These are phyloP conservation scores for Parnassius apollo DNA, from an alignment of 2,888 invertebrate species.

Conservation along the genomic window DNA sequence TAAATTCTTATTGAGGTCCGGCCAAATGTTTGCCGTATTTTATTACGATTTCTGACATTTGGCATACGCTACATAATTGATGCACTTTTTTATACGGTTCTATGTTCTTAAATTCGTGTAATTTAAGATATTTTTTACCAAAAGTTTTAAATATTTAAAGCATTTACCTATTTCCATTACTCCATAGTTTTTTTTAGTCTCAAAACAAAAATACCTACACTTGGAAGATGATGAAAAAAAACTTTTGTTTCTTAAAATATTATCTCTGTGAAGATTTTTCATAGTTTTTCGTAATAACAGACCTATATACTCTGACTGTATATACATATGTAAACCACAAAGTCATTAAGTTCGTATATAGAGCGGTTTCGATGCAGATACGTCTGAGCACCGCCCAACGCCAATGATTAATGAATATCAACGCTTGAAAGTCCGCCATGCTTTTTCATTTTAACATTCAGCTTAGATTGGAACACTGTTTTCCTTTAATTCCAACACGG, in stretches of 20 bases:
- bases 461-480: slow-evolving; percentile 38
- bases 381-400: slow-evolving; percentile 58
- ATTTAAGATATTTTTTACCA: too few species aligned
- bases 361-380: slow-evolving; percentile 39
- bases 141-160: too few species aligned
- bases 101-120: too few species aligned
- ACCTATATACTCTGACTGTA: background rate
- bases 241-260: too few species aligned
- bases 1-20: slow-evolving; percentile 67
- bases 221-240: too few species aligned
- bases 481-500: slow-evolving; percentile 32
- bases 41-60: slow-evolving; percentile 22
- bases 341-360: slow-evolving; percentile 54
- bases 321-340: slow-evolving; percentile 33
- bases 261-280: too few species aligned
- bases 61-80: background rate
- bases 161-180: too few species aligned
- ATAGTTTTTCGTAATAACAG: too few species aligned
- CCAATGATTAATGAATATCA: slow-evolving; percentile 73
- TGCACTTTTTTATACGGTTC: too few species aligned
- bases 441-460: slow-evolving; percentile 46
- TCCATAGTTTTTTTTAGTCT: too few species aligned
- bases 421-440: slow-evolving; percentile 61
- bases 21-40: slow-evolving; percentile 43
- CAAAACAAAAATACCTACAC: too few species aligned